phyloP scores from a whole-genome alignment of 2,888 invertebrate genomes.

The Didymodactylos carnosus region DNA sequence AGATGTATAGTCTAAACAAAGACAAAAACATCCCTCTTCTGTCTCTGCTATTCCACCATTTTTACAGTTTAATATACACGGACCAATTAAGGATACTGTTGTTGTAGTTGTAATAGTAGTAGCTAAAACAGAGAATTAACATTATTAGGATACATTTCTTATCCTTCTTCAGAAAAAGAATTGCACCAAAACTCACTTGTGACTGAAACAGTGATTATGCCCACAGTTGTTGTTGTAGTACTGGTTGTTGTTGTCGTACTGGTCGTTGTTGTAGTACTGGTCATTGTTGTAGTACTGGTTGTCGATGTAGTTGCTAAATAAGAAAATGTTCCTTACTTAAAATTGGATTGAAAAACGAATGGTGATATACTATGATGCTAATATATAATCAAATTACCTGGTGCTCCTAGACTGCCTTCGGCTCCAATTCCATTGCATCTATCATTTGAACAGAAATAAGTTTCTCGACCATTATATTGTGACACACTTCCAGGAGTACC shows the following conservation, averaged over 20 bases:
- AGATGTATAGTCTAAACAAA: not conserved
- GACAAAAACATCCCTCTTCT: not conserved
- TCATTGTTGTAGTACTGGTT: not conserved
- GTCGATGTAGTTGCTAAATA: not conserved
- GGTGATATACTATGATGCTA: no score
- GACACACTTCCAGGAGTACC: not conserved
- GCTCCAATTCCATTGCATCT: not conserved
- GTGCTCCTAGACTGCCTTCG: not conserved
- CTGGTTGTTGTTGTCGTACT: not conserved
- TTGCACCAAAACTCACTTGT: no score
- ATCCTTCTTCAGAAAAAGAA: no score
- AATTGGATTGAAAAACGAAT: no score
- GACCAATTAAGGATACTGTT: not conserved
- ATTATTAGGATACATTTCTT: no score
- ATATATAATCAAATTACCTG: no score
- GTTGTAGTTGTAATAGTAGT: no score
- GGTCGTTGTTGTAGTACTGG: not conserved
- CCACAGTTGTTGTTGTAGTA: no score
- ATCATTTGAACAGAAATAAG: not conserved
- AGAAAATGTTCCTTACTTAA: no score
- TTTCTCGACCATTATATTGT: not conserved
- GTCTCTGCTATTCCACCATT: not conserved
- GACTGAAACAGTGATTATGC: no score
- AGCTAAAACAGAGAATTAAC: no score
- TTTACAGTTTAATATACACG: not conserved